These are phyloP conservation scores for Drosophila infuscata DNA, from an alignment of 2,888 invertebrate species.

Conservation along the genomic window DNA sequence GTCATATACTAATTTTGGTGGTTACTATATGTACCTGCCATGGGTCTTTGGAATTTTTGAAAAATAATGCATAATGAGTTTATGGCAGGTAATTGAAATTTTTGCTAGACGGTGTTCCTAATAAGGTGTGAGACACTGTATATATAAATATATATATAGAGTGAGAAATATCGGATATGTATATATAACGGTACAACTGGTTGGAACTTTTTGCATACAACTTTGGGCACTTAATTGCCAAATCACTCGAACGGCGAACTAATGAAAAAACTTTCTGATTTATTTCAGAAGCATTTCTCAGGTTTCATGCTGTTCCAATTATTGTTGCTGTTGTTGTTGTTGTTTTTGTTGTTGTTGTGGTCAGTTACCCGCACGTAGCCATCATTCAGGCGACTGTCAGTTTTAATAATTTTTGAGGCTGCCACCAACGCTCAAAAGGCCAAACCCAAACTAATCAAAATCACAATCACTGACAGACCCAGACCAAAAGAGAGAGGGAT, in stretches of 20 bases:
- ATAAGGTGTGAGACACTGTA: no score
- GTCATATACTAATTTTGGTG: no score
- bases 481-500: neutral
- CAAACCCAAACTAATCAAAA: slow-evolving; percentile 65
- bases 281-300: slow-evolving; percentile 33
- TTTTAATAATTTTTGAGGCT: slow-evolving; percentile 70
- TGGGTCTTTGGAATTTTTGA: no score
- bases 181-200: slow-evolving; percentile 21
- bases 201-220: slow-evolving; percentile 75
- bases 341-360: slow-evolving; percentile 13
- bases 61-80: no score
- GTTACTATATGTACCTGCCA: no score
- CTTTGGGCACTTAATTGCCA: slow-evolving; percentile 70
- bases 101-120: no score
- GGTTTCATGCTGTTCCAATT: slow-evolving; percentile 9
- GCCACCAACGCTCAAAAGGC: slow-evolving; percentile 45
- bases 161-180: neutral
- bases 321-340: slow-evolving; percentile 2
- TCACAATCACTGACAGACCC: slow-evolving; percentile 40
- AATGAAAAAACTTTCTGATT: slow-evolving; percentile 78
- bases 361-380: slow-evolving; percentile 44
- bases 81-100: no score
- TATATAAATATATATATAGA: neutral
- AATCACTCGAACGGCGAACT: slow-evolving; percentile 61
- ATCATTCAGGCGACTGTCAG: slow-evolving; percentile 57